Evolutionary conservation across 1,140 invertebrate genomes (phyloP).

Genomic region (Drosophila kanapiae): DNA sequence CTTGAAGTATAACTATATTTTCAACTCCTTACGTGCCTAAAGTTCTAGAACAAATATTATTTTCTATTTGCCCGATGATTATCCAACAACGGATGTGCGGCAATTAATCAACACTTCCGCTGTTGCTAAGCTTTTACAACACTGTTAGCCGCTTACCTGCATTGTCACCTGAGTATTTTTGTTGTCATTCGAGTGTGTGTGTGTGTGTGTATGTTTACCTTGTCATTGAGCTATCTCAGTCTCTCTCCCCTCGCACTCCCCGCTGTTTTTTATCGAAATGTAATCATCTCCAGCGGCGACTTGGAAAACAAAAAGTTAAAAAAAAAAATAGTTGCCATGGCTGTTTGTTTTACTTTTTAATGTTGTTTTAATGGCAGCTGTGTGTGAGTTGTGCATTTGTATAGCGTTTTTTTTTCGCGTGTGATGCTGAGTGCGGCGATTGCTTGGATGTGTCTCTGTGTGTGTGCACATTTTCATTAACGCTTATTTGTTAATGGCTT

Average conservation of each 20-base stretch:
- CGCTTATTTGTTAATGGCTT: conserved; percentile 50
- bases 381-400: conserved; percentile 31
- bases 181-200: not conserved
- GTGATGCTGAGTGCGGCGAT: conserved; percentile 23
- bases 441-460: conserved; percentile 7
- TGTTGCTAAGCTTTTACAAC: conserved; percentile 44
- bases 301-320: conserved; percentile 33
- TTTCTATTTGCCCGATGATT: conserved; percentile 12
- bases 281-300: conserved; percentile 49
- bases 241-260: not conserved
- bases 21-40: not conserved
- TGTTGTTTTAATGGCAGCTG: conserved; percentile 74
- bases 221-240: conserved; percentile 44
- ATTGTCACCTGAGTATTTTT: conserved; percentile 22
- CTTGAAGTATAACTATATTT: too few species aligned
- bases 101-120: conserved; percentile 60
- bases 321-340: conserved; percentile 59
- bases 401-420: conserved; percentile 8
- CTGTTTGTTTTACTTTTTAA: conserved; percentile 71
- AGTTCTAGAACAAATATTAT: not conserved
- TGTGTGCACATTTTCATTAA: conserved; percentile 53
- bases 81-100: conserved; percentile 44
- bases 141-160: conserved; percentile 36
- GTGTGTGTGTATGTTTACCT: conserved; percentile 22
- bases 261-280: conserved; percentile 50